Evolutionary conservation across 2,888 invertebrate species (phyloP), one percentile per base, ranked within the genome.

Genomic region (Stenurella melanura): DNA sequence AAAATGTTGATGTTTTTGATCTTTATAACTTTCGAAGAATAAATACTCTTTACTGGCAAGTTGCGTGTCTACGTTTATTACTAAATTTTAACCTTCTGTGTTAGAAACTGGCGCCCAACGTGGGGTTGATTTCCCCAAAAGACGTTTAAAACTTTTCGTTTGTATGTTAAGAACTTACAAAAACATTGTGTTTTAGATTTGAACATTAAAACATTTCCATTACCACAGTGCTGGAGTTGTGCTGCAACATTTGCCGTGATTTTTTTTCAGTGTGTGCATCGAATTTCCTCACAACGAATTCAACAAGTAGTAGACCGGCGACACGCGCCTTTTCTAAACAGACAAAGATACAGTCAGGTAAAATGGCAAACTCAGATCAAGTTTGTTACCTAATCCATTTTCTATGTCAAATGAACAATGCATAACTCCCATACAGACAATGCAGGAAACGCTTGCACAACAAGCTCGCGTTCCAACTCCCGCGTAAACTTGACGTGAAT

Each of bases 361-460:
- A 26, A 18, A 26, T 9, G 30, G n/a, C n/a, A n/a, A 10, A 26
- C 15, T 30, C 26, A n/a, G 26, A 30, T 61, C 61, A 30, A 61
- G 26, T 17, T 61, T 30, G 30, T n/a, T n/a, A 9, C 9, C 30
- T 15, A 61, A 61, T 15, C 61, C 26, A n/a, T 26, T 61, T 30
- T 61, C 61, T 61, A 61, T 26, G 61, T 61, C 26, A 30, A 61
- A 61, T 61, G 61, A 61, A 30, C 61, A 61, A n/a, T 61, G 26
- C 15, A 1, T 61, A n/a, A 61, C 61, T n/a, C 17, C 30, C 6
- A n/a, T 58, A 12, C 21, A 61, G 30, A 61, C 61, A 17, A 61
- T 61, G 61, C 61, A 61, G 26, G n/a, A 61, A 61, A 61, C 30
- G 61, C 26, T 61, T 1, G 26, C 30, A 34, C 61, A 61, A 26